Evolutionary conservation across 2,113 vertebrate genomes (phyloP), one percentile per base, ranked within the genome.

Genomic region (Carollia perspicillata): DNA sequence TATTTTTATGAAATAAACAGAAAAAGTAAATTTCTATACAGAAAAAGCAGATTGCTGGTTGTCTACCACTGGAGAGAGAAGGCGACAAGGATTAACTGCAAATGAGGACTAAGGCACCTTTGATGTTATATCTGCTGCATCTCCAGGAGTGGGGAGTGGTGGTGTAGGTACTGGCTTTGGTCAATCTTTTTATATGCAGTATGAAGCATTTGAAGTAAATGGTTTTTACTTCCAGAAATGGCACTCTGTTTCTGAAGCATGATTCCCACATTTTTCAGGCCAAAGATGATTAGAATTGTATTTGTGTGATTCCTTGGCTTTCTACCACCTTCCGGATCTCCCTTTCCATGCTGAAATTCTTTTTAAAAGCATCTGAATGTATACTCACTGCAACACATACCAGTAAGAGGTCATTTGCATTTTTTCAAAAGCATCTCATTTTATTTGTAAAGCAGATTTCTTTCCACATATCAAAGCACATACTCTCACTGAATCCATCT

Each of bases 361-460:
- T 94, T 92, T 84, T 47, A 81, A 97, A 93, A 74, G 26, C 87
- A 72, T 65, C n/a, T 28, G 11, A 84, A 90, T 44, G 18, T 60
- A 88, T 84, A 95, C 0, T 63, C 35, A 85, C 22, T 87, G 68
- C 26, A 95, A 87, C 51, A 90, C 49, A 77, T 75, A 97, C 81
- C 92, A 94, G 89, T 84, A 72, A 94, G 90, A 95, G 80, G 28
- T 94, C 77, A 97, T 96, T 96, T 97, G 84, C 92, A 97, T 95
- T 90, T 95, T 93, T 91, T 85, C 33, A 90, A 96, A 97, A 92
- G 84, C 47, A 90, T 93, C 69, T 97, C 84, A 89, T 85, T 75
- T 93, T 95, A 90, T 92, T 92, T 92, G 88, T 95, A 83, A 84
- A 96, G 89, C 72, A 89, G 55, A 60, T 96, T 96, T 92, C 95